Evolutionary conservation across 1,140 invertebrate species (phyloP).

Genomic region (Drosophila simulans): DNA sequence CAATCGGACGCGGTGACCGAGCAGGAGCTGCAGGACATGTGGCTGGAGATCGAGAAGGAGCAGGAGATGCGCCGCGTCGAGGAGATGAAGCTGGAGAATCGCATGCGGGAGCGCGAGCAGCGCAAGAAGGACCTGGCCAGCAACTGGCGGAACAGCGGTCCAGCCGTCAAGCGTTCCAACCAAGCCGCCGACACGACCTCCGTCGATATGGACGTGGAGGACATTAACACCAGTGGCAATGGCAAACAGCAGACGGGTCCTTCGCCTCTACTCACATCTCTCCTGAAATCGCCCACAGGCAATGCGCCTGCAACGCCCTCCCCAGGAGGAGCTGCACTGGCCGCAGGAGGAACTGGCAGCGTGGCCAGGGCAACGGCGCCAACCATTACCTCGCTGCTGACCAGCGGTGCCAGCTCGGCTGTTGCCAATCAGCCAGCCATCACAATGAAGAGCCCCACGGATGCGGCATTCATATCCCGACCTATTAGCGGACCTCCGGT

Average conservation of each 20-base stretch:
- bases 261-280: constrained; percentile 92
- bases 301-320: constrained; percentile 36
- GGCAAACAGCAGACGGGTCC: constrained; percentile 59
- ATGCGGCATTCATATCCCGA: constrained; percentile 60
- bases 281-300: constrained; percentile 90
- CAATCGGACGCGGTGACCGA: constrained; percentile 87
- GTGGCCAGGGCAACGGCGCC: constrained; percentile 79
- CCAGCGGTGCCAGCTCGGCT: constrained; percentile 30
- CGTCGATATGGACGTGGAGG: constrained; percentile 80
- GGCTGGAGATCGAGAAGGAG: constrained; percentile 89
- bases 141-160: constrained; percentile 85
- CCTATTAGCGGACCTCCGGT: constrained; percentile 68
- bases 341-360: constrained; percentile 23
- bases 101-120: constrained; percentile 90
- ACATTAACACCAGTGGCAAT: constrained; percentile 54
- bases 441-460: constrained; percentile 57
- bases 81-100: constrained; percentile 87
- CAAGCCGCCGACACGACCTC: constrained; percentile 66
- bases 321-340: not conserved
- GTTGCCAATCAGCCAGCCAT: constrained; percentile 71
- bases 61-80: constrained; percentile 89
- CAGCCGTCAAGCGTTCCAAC: constrained; percentile 26
- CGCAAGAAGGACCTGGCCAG: constrained; percentile 86
- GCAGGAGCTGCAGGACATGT: constrained; percentile 90
- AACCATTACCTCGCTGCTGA: constrained; percentile 74